Evolutionary conservation across 2,888 invertebrate genomes (phyloP).

Genomic region (Spodoptera exigua): DNA sequence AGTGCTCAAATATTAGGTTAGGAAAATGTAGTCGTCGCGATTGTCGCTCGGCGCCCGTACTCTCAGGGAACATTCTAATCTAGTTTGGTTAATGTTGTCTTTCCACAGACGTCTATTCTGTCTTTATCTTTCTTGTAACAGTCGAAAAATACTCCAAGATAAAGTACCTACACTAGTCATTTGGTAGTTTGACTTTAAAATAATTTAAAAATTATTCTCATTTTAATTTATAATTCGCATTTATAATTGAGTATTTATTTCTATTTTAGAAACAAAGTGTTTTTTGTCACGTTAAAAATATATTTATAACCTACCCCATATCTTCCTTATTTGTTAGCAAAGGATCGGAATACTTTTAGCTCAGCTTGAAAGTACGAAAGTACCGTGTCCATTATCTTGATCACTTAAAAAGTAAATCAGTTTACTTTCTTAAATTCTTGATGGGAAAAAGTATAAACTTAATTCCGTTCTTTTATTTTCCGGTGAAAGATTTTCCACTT

Average conservation of each 20-base stretch:
- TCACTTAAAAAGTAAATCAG: constrained; percentile 14
- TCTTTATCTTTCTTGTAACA: neutral
- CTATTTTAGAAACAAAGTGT: too few relatives aligned
- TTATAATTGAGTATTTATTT: too few relatives aligned
- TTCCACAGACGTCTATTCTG: constrained; percentile 5
- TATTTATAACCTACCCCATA: neutral
- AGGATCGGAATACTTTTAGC: neutral
- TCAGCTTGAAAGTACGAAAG: constrained; percentile 2
- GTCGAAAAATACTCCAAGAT: too few relatives aligned
- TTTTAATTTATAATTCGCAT: too few relatives aligned
- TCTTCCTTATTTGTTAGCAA: neutral
- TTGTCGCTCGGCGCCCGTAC: neutral
- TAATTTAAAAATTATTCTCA: too few relatives aligned
- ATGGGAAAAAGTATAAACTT: constrained; percentile 24
- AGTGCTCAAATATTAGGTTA: neutral
- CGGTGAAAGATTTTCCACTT: constrained; percentile 34
- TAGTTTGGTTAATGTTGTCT: constrained; percentile 1
- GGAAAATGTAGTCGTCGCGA: neutral
- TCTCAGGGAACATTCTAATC: constrained; percentile 21
- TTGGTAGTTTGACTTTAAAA: too few relatives aligned
- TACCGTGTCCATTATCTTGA: constrained; percentile 4
- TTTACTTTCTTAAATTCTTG: neutral
- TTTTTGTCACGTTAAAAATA: neutral
- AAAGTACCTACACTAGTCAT: too few relatives aligned
- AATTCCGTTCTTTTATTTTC: constrained; percentile 36